phyloP scores from a whole-genome alignment of 2,888 invertebrate genomes.

The Ectropis crepuscularia region DNA sequence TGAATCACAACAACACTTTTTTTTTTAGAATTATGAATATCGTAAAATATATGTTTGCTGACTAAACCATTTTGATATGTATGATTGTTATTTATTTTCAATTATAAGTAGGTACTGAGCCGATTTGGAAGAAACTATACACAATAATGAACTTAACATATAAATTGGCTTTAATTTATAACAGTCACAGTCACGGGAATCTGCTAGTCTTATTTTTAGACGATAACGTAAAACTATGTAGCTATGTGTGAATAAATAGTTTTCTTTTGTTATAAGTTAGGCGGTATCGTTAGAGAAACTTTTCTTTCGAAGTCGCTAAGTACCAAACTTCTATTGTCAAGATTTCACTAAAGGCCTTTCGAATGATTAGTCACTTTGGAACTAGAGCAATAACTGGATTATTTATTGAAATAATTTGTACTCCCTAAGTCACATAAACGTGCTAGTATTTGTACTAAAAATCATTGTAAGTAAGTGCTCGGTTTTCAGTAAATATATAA shows the following conservation, averaged over 20 bases:
- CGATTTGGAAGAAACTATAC: no score
- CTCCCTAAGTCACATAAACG: not conserved
- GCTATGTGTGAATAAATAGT: constrained; percentile 29
- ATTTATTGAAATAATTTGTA: constrained; percentile 13
- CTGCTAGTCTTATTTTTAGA: constrained; percentile 4
- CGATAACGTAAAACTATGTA: constrained; percentile 27
- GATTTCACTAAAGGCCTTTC: constrained; percentile 17
- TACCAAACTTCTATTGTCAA: constrained; percentile 32
- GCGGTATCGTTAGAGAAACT: constrained; percentile 35
- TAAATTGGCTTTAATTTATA: no score
- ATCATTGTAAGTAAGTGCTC: not conserved
- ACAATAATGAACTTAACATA: no score
- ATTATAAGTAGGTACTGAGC: no score
- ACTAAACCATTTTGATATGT: no score
- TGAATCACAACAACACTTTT: no score
- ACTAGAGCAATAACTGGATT: constrained; percentile 15
- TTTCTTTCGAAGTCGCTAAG: constrained; percentile 31
- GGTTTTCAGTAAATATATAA: not conserved
- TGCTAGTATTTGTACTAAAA: not conserved
- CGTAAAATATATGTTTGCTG: no score
- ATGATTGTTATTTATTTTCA: no score
- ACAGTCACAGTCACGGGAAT: no score
- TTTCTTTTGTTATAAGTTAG: constrained; percentile 37
- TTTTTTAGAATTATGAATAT: no score
- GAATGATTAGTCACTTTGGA: constrained; percentile 19